These are phyloP conservation scores for Pseudopodoces humilis DNA, from an alignment of 2,113 vertebrate species.

Conservation along the genomic window DNA sequence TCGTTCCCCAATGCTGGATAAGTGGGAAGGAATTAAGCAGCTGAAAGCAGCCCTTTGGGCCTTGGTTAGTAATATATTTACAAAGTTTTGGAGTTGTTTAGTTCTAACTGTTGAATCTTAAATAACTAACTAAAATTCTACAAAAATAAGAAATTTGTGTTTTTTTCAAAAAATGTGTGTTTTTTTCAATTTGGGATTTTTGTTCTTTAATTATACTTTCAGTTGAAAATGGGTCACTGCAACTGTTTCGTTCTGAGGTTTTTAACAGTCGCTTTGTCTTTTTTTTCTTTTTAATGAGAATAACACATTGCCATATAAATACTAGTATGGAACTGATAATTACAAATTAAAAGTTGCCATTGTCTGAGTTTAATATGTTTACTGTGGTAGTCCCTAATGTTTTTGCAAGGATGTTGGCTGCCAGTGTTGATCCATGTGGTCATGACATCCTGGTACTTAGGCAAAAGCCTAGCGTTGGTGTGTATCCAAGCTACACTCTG, in stretches of 20 bases:
- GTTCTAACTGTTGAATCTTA: neutral
- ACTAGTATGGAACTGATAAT: neutral
- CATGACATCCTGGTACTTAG: neutral
- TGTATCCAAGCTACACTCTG: neutral
- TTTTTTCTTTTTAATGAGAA: neutral
- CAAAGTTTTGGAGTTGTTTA: neutral
- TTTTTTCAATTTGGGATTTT: neutral
- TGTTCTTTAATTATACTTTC: neutral
- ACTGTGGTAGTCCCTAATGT: neutral
- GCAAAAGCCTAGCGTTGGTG: neutral
- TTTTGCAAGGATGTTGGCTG: neutral
- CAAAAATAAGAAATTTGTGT: neutral
- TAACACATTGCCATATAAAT: neutral
- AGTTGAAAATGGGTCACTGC: neutral
- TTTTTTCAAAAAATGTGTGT: neutral
- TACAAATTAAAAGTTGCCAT: neutral
- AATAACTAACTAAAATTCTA: neutral
- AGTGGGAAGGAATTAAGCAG: slow-evolving; percentile 98
- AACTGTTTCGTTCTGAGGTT: neutral
- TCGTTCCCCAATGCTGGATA: slow-evolving; percentile 94
- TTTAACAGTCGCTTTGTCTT: neutral
- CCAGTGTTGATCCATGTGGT: fast-evolving
- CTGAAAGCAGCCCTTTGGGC: slow-evolving; percentile 98
- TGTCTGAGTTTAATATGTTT: neutral
- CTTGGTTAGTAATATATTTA: slow-evolving; percentile 81